phyloP scores from a whole-genome alignment of 2,797 vertebrate genomes.

The Sebastes kiyomatsui region DNA sequence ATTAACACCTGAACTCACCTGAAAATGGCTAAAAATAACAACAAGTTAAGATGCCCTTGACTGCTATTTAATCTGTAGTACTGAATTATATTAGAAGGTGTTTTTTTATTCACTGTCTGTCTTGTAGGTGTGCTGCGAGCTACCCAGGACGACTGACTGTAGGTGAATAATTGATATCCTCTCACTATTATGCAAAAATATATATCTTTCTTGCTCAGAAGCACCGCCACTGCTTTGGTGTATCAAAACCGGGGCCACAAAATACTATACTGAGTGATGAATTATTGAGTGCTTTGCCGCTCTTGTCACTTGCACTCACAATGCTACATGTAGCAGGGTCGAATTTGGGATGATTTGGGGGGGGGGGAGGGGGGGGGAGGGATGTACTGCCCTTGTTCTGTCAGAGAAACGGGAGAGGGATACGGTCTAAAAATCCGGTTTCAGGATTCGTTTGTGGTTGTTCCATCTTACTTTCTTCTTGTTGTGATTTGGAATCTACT shows the following conservation, averaged over 20 bases:
- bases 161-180: conserved; percentile 33
- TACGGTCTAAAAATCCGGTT: neutral
- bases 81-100: neutral
- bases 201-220: conserved; percentile 20
- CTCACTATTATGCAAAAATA: conserved; percentile 15
- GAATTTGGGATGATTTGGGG: conserved; percentile 17
- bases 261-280: conserved; percentile 34
- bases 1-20: neutral
- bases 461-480: neutral
- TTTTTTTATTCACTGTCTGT: neutral
- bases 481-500: neutral
- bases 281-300: conserved; percentile 45
- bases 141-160: neutral
- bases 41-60: neutral
- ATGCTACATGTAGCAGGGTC: neutral
- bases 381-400: conserved; percentile 9
- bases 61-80: neutral
- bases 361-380: neutral
- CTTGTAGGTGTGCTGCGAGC: neutral
- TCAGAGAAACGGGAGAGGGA: neutral
- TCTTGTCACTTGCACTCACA: conserved; percentile 39
- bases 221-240: conserved; percentile 12
- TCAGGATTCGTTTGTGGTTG: neutral
- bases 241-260: conserved; percentile 44
- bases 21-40: neutral